These are phyloP conservation scores for Erinaceus europaeus DNA, from an alignment of 2,113 vertebrate species.

Conservation along the genomic window DNA sequence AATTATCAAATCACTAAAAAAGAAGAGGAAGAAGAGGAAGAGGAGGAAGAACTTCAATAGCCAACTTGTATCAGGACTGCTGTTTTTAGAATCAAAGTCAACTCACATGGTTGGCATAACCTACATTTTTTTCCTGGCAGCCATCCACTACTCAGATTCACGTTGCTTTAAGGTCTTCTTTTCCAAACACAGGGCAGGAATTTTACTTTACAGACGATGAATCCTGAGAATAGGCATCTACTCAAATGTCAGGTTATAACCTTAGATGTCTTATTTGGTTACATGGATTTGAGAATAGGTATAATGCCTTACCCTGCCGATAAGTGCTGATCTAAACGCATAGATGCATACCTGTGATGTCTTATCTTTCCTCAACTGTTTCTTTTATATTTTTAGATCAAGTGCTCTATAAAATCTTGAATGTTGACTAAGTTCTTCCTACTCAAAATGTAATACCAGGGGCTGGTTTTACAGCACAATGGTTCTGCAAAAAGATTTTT, in stretches of 20 bases:
- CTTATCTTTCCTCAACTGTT: neutral
- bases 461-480: too few species aligned
- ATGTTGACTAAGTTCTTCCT: neutral
- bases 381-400: neutral
- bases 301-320: neutral
- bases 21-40: too few species aligned
- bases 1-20: too few species aligned
- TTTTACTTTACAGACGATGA: neutral
- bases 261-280: neutral
- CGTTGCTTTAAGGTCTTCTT: neutral
- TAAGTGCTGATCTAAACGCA: neutral
- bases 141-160: neutral
- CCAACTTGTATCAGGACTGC: too few species aligned
- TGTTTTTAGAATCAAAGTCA: too few species aligned
- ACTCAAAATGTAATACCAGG: too few species aligned
- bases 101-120: too few species aligned
- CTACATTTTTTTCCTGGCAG: neutral
- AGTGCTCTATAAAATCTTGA: neutral
- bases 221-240: neutral
- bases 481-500: too few species aligned
- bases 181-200: neutral
- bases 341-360: neutral
- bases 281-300: neutral
- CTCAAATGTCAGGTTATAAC: neutral
- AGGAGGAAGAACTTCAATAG: neutral